These are phyloP conservation scores for Lordiphosa clarofinis DNA, from an alignment of 1,140 invertebrate species.

Conservation along the genomic window DNA sequence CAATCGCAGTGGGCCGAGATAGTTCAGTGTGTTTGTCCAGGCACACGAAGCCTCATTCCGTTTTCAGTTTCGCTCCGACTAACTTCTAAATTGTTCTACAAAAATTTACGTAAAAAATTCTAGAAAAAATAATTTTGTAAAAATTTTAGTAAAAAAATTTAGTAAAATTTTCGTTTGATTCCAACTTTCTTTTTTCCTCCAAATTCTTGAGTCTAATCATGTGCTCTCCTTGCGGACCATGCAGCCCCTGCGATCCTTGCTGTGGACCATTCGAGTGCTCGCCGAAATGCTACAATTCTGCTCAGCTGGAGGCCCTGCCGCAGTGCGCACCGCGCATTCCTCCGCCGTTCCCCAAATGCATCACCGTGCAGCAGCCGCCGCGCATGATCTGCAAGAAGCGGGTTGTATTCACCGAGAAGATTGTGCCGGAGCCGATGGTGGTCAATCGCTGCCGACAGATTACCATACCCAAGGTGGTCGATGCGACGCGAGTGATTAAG, in stretches of 20 bases:
- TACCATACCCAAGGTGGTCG: slow-evolving; percentile 69
- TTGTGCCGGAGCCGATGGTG: slow-evolving; percentile 71
- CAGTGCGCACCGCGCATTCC: slow-evolving; percentile 72
- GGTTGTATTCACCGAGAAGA: slow-evolving; percentile 68
- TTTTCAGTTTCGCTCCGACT: slow-evolving; percentile 45
- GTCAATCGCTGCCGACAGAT: slow-evolving; percentile 69
- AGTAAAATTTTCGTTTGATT: slow-evolving; percentile 12
- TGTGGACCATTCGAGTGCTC: slow-evolving; percentile 73
- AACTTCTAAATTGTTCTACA: slow-evolving; percentile 45
- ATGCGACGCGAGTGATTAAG: slow-evolving; percentile 65
- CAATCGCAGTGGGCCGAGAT: not conserved
- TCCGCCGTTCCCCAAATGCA: slow-evolving; percentile 67
- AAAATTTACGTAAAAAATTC: slow-evolving; percentile 26
- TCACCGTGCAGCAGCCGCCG: slow-evolving; percentile 72
- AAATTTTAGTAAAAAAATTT: slow-evolving; percentile 1
- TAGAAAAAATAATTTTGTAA: not conserved
- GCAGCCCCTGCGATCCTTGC: slow-evolving; percentile 70
- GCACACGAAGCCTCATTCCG: slow-evolving; percentile 10
- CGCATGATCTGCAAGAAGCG: slow-evolving; percentile 72
- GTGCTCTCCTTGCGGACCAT: slow-evolving; percentile 67
- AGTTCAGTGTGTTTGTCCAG: not conserved
- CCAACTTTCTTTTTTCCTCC: not conserved
- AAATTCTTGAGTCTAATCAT: slow-evolving; percentile 15
- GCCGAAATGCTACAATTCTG: slow-evolving; percentile 68
- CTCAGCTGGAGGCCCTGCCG: slow-evolving; percentile 63